phyloP scores from a whole-genome alignment of 2,888 invertebrate species.

The Suillia variegata region DNA sequence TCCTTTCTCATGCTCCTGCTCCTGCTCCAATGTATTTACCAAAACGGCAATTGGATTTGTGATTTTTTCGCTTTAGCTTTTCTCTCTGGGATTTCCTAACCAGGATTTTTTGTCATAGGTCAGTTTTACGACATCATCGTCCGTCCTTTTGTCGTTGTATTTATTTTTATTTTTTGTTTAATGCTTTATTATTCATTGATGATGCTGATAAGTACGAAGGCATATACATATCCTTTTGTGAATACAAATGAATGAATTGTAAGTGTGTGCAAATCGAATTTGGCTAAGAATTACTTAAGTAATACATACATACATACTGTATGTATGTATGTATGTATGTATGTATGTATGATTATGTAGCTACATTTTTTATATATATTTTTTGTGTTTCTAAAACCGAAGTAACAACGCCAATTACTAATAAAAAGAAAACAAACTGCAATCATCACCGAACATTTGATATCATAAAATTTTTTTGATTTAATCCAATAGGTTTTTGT shows the following conservation, averaged over 20 bases:
- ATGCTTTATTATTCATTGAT: constrained; percentile 25
- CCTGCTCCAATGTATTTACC: no score
- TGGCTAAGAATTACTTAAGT: no score
- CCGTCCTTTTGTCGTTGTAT: constrained; percentile 5
- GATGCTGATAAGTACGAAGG: background rate
- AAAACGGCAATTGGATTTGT: background rate
- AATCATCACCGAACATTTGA: no score
- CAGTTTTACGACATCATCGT: constrained; percentile 29
- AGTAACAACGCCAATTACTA: no score
- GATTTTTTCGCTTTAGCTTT: background rate
- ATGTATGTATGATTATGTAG: no score
- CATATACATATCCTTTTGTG: background rate
- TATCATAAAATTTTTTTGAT: no score
- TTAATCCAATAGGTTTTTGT: no score
- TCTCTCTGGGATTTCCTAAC: constrained; percentile 20
- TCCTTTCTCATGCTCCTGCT: no score
- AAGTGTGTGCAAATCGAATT: background rate
- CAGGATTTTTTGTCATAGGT: constrained; percentile 27
- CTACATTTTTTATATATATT: no score
- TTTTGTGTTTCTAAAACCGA: background rate
- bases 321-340: background rate
- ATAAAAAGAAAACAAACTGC: no score
- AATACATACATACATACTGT: no score
- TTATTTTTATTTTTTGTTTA: constrained; percentile 17
- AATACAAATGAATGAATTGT: background rate